Percentiles rank a stretch among this genome's conserved stretches.
phyloP scores from a whole-genome alignment of 2,888 invertebrate species.

The Dasysyrphus albostriatus region DNA sequence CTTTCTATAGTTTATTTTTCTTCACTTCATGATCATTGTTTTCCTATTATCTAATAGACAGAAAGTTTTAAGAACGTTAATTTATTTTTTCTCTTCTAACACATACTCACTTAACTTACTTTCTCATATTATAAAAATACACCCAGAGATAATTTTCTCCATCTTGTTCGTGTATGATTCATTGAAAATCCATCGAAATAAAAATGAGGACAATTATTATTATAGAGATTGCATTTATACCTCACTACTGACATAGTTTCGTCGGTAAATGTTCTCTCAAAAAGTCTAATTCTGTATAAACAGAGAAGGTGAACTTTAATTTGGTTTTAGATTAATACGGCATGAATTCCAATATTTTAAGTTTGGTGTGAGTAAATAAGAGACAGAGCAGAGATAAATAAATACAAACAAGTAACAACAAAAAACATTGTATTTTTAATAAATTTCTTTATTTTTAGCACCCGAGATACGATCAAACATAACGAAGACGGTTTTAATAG shows the following conservation, averaged over 20 bases:
- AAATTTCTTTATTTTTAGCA: conserved; percentile 48
- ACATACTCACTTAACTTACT: background rate
- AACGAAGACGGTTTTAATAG: conserved; percentile 41
- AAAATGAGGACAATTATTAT: background rate
- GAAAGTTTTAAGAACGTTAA: background rate
- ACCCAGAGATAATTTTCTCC: background rate
- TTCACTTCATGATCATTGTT: conserved; percentile 38
- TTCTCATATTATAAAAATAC: conserved; percentile 41
- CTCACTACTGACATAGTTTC: conserved; percentile 64
- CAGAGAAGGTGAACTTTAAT: conserved; percentile 7
- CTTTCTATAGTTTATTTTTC: conserved; percentile 62
- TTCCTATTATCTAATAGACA: conserved; percentile 19
- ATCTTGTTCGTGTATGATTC: conserved; percentile 41
- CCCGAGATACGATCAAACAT: background rate
- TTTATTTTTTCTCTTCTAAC: background rate
- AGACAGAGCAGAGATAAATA: background rate
- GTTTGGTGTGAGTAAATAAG: conserved; percentile 14
- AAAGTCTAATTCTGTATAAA: background rate
- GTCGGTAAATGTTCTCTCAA: background rate
- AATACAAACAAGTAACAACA: background rate
- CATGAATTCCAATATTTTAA: conserved; percentile 14
- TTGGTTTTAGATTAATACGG: conserved; percentile 41
- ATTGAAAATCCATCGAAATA: conserved; percentile 24
- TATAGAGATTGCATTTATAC: conserved; percentile 26
- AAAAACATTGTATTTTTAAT: conserved; percentile 23